Base-by-base conservation (phyloP, 2,797 vertebrate genomes). In the Pseudomugil gertrudae region DNA sequence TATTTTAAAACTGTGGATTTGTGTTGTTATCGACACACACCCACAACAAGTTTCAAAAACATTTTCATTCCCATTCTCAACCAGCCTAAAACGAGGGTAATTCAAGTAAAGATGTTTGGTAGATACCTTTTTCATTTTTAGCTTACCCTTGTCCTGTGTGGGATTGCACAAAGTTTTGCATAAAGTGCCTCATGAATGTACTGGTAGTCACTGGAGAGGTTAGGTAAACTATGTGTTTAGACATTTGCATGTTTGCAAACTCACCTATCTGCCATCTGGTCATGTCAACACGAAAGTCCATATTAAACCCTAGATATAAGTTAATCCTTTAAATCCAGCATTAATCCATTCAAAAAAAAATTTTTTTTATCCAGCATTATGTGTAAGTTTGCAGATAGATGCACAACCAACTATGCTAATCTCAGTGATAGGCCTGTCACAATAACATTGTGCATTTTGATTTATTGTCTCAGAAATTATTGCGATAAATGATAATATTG, bases 201-300 rank as follows among this genome's bases (percentile, higher is more conserved):
- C 53, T 76, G 63, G 74, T 78, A 69, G 77, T 85, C 57, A 63
- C 73, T 79, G 82, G 51, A 77, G 81, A 87, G 77, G 84, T 74
- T 32, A 86, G 73, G 69, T 81, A 64, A 84, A 83, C 81, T 83
- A 76, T 83, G 84, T 72, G 74, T 66, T 74, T 21, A 55, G 53
- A 45, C 40, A 85, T 94, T 92, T 93, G 85, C 86, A 86, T 92
- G 35, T 58, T 77, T 83, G 79, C 79, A 73, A 57, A 59, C 27
- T 33, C 65, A 63, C 24, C 56, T 13, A 4, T 15, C n/a, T 10
- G 9, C 38, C 29, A 24, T 54, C 64, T 58, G 69, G 24, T 80
- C 74, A 65, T 58, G 36, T 43, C 64, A 70, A 68, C 66, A 53
- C 2, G 4, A 19, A 40, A 9, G 43, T 32, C 27, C 47, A 40